Evolutionary conservation across 2,888 invertebrate genomes (phyloP).

Genomic region (Ecliptopera silaceata): DNA sequence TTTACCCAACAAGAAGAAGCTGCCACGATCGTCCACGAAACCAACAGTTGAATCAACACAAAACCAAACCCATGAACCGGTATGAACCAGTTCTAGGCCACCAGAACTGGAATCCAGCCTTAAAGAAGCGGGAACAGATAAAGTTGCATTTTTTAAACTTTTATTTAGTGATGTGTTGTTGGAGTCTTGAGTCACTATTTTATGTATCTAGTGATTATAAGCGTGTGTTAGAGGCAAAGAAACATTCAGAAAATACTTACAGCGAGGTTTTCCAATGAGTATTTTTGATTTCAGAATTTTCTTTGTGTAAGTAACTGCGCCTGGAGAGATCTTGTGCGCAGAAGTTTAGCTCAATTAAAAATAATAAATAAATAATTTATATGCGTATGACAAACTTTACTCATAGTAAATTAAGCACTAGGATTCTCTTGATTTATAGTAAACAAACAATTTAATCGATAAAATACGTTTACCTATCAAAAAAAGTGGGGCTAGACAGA

Average conservation of each 20-base stretch:
- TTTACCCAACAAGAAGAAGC: constrained; percentile 59
- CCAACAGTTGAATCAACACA: constrained; percentile 52
- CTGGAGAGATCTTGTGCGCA: too few relatives aligned
- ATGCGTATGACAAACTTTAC: too few relatives aligned
- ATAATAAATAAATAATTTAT: too few relatives aligned
- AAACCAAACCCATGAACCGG: constrained; percentile 72
- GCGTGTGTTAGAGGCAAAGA: not conserved
- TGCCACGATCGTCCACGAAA: constrained; percentile 42
- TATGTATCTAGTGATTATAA: not conserved
- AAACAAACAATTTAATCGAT: too few relatives aligned
- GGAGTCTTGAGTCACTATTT: not conserved
- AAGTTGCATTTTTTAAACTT: constrained; percentile 15
- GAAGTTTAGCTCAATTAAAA: too few relatives aligned
- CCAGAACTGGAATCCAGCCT: constrained; percentile 32
- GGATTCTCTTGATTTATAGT: too few relatives aligned
- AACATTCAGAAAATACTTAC: not conserved
- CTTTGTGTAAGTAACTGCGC: too few relatives aligned
- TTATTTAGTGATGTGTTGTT: constrained; percentile 1
- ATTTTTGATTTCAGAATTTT: too few relatives aligned
- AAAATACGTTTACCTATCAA: too few relatives aligned
- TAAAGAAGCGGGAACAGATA: constrained; percentile 17
- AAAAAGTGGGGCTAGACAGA: too few relatives aligned
- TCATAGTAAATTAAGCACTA: too few relatives aligned
- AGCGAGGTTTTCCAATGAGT: too few relatives aligned
- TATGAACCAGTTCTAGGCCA: constrained; percentile 50